Evolutionary conservation across 2,888 invertebrate species (phyloP), one percentile per base, ranked within the genome.

Genomic region (Ditylenchus weischeri): DNA sequence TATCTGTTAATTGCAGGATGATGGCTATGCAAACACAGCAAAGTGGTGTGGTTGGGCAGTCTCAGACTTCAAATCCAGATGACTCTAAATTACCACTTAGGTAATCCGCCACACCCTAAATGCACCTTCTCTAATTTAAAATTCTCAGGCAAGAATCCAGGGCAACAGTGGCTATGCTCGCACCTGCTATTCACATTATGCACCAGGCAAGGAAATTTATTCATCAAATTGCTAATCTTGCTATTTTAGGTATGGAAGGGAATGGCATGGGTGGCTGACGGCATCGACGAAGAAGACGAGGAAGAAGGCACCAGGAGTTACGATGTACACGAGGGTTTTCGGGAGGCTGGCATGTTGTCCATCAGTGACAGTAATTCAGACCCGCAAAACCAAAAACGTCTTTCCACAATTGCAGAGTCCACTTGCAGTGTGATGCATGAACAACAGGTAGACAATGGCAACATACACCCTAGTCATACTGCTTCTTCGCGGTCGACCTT

Each of bases 221-320:
- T n/a, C 1, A 43, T 13, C 8, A 15, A 13, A 10, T 43, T 43
- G 1, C 43, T 43, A 13, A 15, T 2, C 8, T 43, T 43, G 3
- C 8, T 8, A 13, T 43, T 1, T 43, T 8, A 43, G 43, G 79
- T 81, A 23, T 81, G 79, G 81, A 75, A 75, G 66, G 81, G 81
- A 64, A 82, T 82, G 81, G 81, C 81, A 10, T 82, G 81, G 81
- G 81, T 81, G 19, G 78, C 79, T 10, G 81, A 82, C 62, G 81
- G 79, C n/a, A 78, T 80, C 35, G 81, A 81, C 50, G 78, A 80
- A 43, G 71, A 70, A 23, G 62, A 65, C 58, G 80, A 80, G 29
- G 80, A 81, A 58, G 80, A 80, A 29, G 73, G 74, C 54, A 80
- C 76, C 21, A 69, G 71, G 51, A 71, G 75, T 61, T 78, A 76